Evolutionary conservation across 2,113 vertebrate genomes (phyloP).

Genomic region (Regulus satrapa): DNA sequence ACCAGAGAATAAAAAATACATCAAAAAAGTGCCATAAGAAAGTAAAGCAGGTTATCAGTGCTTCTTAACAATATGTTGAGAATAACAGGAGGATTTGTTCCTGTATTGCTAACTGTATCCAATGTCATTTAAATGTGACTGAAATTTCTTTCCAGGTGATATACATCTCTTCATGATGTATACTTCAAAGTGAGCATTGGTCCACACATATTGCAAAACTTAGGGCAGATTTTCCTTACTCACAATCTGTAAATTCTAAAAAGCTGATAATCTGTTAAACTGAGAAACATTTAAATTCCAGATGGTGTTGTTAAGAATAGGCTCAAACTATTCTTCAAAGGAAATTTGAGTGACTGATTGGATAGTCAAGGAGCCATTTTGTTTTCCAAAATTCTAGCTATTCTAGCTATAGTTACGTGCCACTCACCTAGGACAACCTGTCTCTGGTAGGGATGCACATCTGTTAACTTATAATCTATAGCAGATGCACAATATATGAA

Average conservation of each 20-base stretch:
- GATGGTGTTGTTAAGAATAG: neutral
- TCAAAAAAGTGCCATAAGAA: neutral
- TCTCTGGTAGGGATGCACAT: neutral
- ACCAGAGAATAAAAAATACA: neutral
- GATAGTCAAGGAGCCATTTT: neutral
- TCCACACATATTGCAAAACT: neutral
- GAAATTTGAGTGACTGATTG: neutral
- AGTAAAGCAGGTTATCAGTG: neutral
- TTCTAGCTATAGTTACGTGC: neutral
- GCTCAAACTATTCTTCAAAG: neutral
- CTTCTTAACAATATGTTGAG: neutral
- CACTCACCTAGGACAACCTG: neutral
- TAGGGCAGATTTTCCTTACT: neutral
- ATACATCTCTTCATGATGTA: neutral
- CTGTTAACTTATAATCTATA: neutral
- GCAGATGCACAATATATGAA: neutral
- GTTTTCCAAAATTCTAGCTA: neutral
- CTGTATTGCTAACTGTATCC: neutral
- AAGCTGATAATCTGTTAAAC: neutral
- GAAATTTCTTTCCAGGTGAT: neutral
- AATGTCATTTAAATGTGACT: neutral
- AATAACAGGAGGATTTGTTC: neutral
- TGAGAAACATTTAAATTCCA: neutral
- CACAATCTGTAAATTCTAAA: neutral
- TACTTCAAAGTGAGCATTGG: neutral